These are phyloP conservation scores for Cerastis leucographa DNA, from an alignment of 2,888 invertebrate genomes.

Conservation along the genomic window DNA sequence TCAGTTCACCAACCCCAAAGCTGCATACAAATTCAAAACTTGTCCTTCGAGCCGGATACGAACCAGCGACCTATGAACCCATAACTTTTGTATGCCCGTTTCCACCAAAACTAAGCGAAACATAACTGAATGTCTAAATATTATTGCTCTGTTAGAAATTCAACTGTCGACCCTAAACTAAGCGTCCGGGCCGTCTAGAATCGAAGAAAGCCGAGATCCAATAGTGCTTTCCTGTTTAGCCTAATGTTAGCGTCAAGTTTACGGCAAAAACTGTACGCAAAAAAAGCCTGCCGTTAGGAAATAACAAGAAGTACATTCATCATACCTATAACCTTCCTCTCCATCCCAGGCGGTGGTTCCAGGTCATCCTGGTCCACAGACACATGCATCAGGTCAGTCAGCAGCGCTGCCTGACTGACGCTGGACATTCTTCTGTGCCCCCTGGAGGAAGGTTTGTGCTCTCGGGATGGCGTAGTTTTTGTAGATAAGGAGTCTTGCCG, in stretches of 20 bases:
- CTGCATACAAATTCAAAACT: too few species aligned
- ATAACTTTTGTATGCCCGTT: too few species aligned
- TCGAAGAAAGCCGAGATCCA: background rate
- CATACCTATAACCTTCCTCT: constrained; percentile 83
- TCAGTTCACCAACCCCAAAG: too few species aligned
- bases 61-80: too few species aligned
- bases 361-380: constrained; percentile 79
- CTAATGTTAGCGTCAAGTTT: background rate
- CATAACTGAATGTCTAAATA: background rate
- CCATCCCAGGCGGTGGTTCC: constrained; percentile 79
- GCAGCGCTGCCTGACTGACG: constrained; percentile 79
- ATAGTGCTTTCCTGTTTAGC: background rate
- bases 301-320: background rate
- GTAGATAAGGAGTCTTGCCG: constrained; percentile 72
- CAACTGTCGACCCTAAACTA: background rate
- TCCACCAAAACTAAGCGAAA: background rate
- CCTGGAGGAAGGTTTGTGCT: constrained; percentile 73
- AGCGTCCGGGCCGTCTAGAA: background rate
- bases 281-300: background rate
- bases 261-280: background rate
- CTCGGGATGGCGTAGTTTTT: constrained; percentile 80
- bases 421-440: constrained; percentile 85
- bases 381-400: constrained; percentile 84
- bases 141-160: background rate
- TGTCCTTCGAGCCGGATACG: too few species aligned